Evolutionary conservation across 2,113 vertebrate genomes (phyloP), one percentile per base, ranked within the genome.

Genomic region (Pygoscelis antarcticus): DNA sequence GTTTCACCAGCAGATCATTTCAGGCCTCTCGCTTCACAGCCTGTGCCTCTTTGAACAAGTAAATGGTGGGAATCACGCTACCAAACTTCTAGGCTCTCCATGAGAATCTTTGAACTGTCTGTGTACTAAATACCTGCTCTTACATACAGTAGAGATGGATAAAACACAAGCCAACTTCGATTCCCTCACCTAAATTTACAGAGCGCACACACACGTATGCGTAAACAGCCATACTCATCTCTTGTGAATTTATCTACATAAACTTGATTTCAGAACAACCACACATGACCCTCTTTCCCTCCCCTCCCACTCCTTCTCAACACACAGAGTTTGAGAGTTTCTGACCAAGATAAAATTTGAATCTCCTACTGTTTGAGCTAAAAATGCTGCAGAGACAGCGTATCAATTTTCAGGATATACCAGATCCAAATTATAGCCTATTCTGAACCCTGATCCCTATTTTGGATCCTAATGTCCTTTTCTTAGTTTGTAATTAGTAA

Each of bases 401-500:
- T 17, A 62, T 30, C 16, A 10, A 20, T 84, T 61, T 78, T 91
- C 89, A 95, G 61, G 54, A 65, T n/a, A 42, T 8, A 40, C 46
- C 38, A 61, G 66, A 72, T 62, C 66, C 62, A 92, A 66, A 60
- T 57, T 84, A 54, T 17, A 89, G 62, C 36, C 22, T 87, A 9
- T 64, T 75, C 38, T 26, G n/a, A 90, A 81, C 38, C 69, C 71
- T 52, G 47, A 71, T 52, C 16, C 42, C 11, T 58, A n/a, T 49
- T 96, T 74, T 52, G 49, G 34, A 76, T 94, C 19, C 29, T 46
- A 87, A 49, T 36, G 23, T 36, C 17, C 72, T 84, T 89, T 91
- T 79, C 74, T 74, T 46, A 85, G 65, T n/a, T 69, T 93, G 29
- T 83, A 95, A 95, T 97, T 94, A 94, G 18, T 6, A 65, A 25